Evolutionary conservation across 2,797 vertebrate species (phyloP), one percentile per base, ranked within the genome.

Genomic region (Scolopax rusticola): DNA sequence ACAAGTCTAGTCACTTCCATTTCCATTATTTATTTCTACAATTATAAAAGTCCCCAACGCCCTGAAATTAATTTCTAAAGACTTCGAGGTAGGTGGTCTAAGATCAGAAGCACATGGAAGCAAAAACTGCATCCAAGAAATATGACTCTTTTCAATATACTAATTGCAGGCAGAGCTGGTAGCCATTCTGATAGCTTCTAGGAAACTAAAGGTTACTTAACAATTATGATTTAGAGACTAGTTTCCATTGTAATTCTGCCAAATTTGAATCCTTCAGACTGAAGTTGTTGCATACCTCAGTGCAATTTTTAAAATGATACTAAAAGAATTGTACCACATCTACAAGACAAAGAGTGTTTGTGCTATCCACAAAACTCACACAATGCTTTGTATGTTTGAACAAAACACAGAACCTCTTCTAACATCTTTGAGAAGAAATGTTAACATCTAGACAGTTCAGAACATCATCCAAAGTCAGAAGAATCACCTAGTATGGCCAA

Each of bases 81-180:
- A 59, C 43, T 54, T 85, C 47, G 69, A 76, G 20, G 64, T 47
- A 85, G 71, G 82, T 84, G 63, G 82, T 61, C 79, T 80, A 85
- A 83, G 64, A 30, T 40, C 3, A 6, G 32, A 73, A 73, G 41
- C 20, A 54, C 70, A 65, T 17, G 47, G 91, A 93, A 93, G 38
- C 32, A 85, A 83, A 93, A 89, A 20, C n/a, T 70, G 38, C 63
- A 89, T 25, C 33, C 78, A 89, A 82, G 59, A 94, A 93, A 89
- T 36, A 59, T 3, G 1, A 85, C 45, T 63, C 16, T 82, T 8
- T 59, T n/a, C 45, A 85, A 50, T 20, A 73, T 4, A 47, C 8
- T 71, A 64, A 13, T 7, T 19, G 13, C 33, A 81, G 54, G 33
- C 6, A 33, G 78, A 73, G 33, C 64, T 65, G 8, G 47, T 47